Conservation (phyloP, 2,888 invertebrate genomes). For the Cheilosia scutellata region DNA sequence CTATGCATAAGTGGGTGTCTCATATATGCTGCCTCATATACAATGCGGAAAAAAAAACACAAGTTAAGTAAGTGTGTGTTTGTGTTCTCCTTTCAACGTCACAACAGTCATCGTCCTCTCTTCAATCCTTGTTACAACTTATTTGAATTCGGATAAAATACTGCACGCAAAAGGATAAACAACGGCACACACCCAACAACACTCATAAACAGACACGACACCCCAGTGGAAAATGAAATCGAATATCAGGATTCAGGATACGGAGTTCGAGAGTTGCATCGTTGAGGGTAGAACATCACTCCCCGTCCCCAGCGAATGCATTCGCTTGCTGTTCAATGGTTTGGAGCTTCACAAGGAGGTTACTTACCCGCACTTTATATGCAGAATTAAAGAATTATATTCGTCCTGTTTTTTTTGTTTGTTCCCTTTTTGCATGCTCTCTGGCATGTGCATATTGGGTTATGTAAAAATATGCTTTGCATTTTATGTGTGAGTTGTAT, state of each 20-base stretch:
- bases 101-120: slow-evolving; percentile 64
- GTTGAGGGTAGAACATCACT: background rate
- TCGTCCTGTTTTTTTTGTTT: slow-evolving; percentile 2
- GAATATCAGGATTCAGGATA: slow-evolving; percentile 27
- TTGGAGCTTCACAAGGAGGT: slow-evolving; percentile 28
- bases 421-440: background rate
- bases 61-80: slow-evolving; percentile 3
- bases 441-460: background rate
- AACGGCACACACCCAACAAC: background rate
- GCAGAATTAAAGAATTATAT: slow-evolving; percentile 62
- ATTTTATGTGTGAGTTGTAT: no score
- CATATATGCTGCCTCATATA: slow-evolving; percentile 16
- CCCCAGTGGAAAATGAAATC: slow-evolving; percentile 23
- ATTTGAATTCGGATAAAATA: slow-evolving; percentile 64
- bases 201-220: slow-evolving; percentile 14
- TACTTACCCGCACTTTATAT: slow-evolving; percentile 63
- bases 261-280: slow-evolving; percentile 44
- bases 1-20: slow-evolving; percentile 55
- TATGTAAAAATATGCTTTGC: no score
- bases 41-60: slow-evolving; percentile 17
- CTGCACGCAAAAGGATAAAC: slow-evolving; percentile 59
- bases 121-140: slow-evolving; percentile 63
- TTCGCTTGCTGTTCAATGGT: slow-evolving; percentile 9
- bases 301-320: slow-evolving; percentile 28
- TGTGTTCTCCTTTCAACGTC: slow-evolving; percentile 38